Percentiles rank a stretch among this genome's conserved stretches.
phyloP scores from a whole-genome alignment of 2,797 vertebrate genomes.

The Acrossocheilus fasciatus region DNA sequence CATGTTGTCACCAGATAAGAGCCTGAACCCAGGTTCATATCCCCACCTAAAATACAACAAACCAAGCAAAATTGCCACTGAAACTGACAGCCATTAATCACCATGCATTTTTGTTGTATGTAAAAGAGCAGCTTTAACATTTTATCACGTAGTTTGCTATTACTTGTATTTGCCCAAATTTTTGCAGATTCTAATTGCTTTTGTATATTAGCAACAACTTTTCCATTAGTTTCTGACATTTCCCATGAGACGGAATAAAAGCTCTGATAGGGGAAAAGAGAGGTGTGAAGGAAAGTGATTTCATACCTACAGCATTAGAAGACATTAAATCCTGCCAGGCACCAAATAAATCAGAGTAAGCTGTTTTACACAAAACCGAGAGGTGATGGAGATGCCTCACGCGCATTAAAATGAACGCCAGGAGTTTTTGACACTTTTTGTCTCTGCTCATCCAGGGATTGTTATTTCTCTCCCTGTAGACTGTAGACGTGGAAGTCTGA shows the following conservation, averaged over 20 bases:
- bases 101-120: not conserved
- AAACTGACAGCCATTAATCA: not conserved
- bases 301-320: conserved; percentile 45
- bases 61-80: not conserved
- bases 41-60: not conserved
- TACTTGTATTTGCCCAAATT: conserved; percentile 7
- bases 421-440: conserved; percentile 43
- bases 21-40: not conserved
- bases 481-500: conserved; percentile 77
- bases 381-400: conserved; percentile 51
- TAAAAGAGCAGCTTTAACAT: not conserved
- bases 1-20: not conserved
- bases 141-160: not conserved
- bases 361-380: conserved; percentile 38
- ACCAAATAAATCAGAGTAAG: conserved; percentile 49
- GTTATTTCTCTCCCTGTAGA: conserved; percentile 64
- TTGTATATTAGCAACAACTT: conserved; percentile 35
- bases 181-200: conserved; percentile 32
- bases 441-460: conserved; percentile 14
- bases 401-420: conserved; percentile 29
- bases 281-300: conserved; percentile 43
- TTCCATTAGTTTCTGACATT: conserved; percentile 32
- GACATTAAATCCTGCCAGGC: conserved; percentile 49
- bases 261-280: conserved; percentile 25
- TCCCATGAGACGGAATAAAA: conserved; percentile 9